A percentile compares a stretch with the other conserved stretches of the same genome.
These are phyloP conservation scores for Corythoichthys haematopterus DNA, from an alignment of 2,113 vertebrate genomes.

Conservation along the genomic window DNA sequence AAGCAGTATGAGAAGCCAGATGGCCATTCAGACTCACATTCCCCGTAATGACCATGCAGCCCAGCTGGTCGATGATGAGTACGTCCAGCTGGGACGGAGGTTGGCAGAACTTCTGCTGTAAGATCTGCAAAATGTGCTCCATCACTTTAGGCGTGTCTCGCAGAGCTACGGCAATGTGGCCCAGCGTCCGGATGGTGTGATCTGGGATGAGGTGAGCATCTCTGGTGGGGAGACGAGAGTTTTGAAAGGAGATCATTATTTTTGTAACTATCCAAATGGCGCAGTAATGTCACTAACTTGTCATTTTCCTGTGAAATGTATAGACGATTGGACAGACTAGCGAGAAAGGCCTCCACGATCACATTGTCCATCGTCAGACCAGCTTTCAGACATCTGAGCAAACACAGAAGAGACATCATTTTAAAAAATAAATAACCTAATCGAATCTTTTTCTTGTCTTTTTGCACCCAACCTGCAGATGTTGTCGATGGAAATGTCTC, in stretches of 20 bases:
- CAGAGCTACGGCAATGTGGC: slow-evolving; percentile 91
- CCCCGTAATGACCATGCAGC: slow-evolving; percentile 95
- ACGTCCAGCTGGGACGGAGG: slow-evolving; percentile 89
- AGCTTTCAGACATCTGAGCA: slow-evolving; percentile 83
- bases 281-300: slow-evolving; percentile 73
- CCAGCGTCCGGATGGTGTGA: slow-evolving; percentile 90
- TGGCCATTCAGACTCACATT: slow-evolving; percentile 76
- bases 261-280: neutral
- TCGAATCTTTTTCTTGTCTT: neutral
- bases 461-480: slow-evolving; percentile 82
- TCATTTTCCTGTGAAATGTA: slow-evolving; percentile 98
- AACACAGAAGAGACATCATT: neutral
- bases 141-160: slow-evolving; percentile 92
- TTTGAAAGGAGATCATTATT: slow-evolving; percentile 18
- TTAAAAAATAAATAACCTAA: neutral
- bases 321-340: slow-evolving; percentile 93
- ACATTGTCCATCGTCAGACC: slow-evolving; percentile 87
- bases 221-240: slow-evolving; percentile 57
- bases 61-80: slow-evolving; percentile 92
- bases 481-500: slow-evolving; percentile 94
- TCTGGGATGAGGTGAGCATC: slow-evolving; percentile 94
- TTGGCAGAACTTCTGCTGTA: slow-evolving; percentile 97
- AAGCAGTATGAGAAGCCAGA: neutral
- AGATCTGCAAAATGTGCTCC: slow-evolving; percentile 94
- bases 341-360: slow-evolving; percentile 92